These are phyloP conservation scores for Ophioninae sp. DNA, from an alignment of 2,888 invertebrate species.

Conservation along the genomic window DNA sequence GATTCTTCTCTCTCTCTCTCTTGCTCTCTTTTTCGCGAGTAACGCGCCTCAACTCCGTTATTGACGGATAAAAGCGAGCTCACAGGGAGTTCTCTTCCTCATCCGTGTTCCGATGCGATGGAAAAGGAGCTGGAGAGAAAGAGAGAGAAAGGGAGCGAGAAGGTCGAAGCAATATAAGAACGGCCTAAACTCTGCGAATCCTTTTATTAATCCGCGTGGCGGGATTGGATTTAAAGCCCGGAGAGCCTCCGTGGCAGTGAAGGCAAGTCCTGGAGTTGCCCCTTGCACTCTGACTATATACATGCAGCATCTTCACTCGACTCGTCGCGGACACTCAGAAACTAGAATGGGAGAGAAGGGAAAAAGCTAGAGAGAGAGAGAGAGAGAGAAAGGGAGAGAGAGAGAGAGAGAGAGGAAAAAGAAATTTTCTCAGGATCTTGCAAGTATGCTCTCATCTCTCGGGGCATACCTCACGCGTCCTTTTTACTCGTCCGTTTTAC, in stretches of 20 bases:
- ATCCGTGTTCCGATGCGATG: slow-evolving; percentile 24
- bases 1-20: slow-evolving; percentile 34
- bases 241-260: slow-evolving; percentile 57
- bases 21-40: slow-evolving; percentile 27
- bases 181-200: slow-evolving; percentile 79
- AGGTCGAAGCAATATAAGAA: slow-evolving; percentile 75
- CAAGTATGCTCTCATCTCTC: slow-evolving; percentile 49
- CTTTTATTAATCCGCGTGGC: slow-evolving; percentile 79
- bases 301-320: slow-evolving; percentile 40
- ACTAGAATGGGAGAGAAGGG: slow-evolving; percentile 30
- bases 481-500: slow-evolving; percentile 12
- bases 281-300: slow-evolving; percentile 32
- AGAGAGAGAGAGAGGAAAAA: neutral
- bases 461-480: slow-evolving; percentile 11
- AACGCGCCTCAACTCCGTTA: slow-evolving; percentile 68
- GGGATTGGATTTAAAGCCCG: slow-evolving; percentile 78
- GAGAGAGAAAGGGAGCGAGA: slow-evolving; percentile 50
- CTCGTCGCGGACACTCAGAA: slow-evolving; percentile 40
- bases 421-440: slow-evolving; percentile 52
- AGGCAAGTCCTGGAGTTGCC: slow-evolving; percentile 34
- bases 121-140: slow-evolving; percentile 17
- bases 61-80: slow-evolving; percentile 72
- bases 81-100: slow-evolving; percentile 45
- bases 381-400: neutral
- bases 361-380: slow-evolving; percentile 21